Conservation (phyloP, 2,888 invertebrate species). For the Polydrusus tereticollis region DNA sequence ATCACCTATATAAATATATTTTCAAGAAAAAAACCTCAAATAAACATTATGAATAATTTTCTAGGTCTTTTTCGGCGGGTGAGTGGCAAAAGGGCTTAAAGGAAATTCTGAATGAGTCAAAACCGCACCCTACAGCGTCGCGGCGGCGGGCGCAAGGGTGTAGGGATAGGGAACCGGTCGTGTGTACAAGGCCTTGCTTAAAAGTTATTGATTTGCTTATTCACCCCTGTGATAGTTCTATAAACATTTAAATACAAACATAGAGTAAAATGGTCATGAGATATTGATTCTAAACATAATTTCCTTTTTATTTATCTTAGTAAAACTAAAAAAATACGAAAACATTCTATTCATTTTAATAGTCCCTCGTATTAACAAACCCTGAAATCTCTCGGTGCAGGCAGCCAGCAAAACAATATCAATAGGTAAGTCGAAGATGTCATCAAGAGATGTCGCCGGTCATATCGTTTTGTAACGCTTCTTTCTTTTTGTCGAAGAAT, state of each 20-base stretch:
- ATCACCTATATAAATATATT: neutral
- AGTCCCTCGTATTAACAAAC: neutral
- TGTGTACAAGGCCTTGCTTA: neutral
- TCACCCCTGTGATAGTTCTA: neutral
- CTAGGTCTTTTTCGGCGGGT: neutral
- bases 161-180: slow-evolving; percentile 42
- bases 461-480: too few species aligned
- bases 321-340: neutral
- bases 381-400: neutral
- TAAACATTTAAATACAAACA: neutral
- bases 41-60: neutral
- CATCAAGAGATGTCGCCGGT: neutral
- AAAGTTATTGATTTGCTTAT: neutral
- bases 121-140: slow-evolving; percentile 50
- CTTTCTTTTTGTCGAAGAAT: too few species aligned
- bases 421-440: neutral
- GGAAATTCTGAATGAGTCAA: slow-evolving; percentile 14
- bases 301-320: too few species aligned
- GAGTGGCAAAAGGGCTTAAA: neutral
- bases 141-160: slow-evolving; percentile 22
- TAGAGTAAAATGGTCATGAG: too few species aligned
- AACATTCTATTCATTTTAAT: neutral
- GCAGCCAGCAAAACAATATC: neutral
- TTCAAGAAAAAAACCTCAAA: neutral
- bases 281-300: too few species aligned